These are phyloP conservation scores for Myotis myotis DNA, from an alignment of 2,797 vertebrate species.

Conservation along the genomic window DNA sequence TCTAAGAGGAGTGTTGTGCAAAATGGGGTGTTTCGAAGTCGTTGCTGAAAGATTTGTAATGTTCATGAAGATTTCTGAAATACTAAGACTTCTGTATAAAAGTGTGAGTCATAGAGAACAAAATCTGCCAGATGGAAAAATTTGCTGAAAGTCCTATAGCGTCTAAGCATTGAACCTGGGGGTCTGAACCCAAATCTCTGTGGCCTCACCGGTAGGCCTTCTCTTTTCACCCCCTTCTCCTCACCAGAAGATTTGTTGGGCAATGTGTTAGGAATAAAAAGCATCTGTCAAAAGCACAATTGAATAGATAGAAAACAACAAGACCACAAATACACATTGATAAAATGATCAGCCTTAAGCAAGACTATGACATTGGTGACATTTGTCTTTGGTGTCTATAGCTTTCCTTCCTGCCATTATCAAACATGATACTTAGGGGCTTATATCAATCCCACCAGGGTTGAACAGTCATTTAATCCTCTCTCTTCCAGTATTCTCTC, in stretches of 20 bases:
- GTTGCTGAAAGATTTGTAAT: background rate
- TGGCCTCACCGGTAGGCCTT: background rate
- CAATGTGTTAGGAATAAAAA: constrained; percentile 22
- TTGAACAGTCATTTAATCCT: background rate
- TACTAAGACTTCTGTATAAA: background rate
- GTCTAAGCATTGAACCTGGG: background rate
- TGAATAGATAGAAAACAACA: background rate
- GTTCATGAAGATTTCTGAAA: background rate
- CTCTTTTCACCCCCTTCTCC: background rate
- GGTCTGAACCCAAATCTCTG: background rate
- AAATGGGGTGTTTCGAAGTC: background rate
- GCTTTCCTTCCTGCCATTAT: background rate
- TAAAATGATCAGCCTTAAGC: background rate
- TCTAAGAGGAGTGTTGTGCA: background rate
- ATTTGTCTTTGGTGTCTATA: background rate
- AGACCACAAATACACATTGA: background rate
- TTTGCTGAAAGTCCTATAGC: background rate
- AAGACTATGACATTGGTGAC: background rate
- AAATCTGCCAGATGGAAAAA: background rate
- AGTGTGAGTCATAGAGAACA: background rate
- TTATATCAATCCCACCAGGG: background rate
- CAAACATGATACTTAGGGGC: background rate
- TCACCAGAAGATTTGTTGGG: background rate
- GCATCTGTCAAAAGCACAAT: background rate
- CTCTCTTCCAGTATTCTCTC: background rate